Base-by-base conservation (phyloP, 2,113 vertebrate genomes). In the Pterocles orientalis region DNA sequence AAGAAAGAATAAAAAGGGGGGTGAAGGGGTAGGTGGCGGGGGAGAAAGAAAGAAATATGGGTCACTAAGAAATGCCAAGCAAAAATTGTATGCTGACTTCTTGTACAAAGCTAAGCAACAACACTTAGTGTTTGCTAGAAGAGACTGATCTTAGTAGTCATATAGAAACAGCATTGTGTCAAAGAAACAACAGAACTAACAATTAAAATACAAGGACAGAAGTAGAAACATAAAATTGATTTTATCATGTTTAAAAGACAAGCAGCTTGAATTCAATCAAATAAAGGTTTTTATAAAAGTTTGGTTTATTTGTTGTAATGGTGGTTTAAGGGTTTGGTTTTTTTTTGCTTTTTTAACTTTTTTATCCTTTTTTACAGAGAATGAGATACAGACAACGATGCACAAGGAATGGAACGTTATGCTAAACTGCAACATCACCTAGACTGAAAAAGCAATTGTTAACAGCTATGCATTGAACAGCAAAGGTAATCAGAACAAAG, bases 11-110 rank as follows among this genome's bases (percentile, higher is more conserved):
- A 53, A 61, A 20, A 33, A 11, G 14, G 5, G 14, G 31, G 8
- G 6, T 7, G 15, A 12, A 36, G 24, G 2, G 2, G 9, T 6
- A 34, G 21, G 3, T 3, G 13, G 25, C 2, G 0, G 18, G 28
- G 20, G 10, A n/a, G 10, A 53, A 10, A 72, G 18, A 26, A 2
- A 47, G 9, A 70, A 72, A 78, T 9, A 11, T 15, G 80, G 61
- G 15, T 7, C 39, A 36, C 12, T 28, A 60, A 58, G 51, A 90
- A 84, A 87, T 19, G 14, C 2, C 72, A 76, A 53, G 73, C 4
- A 87, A 84, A 83, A 84, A 21, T 12, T n/a, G 8, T 18, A 65
- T 24, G 31, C 23, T 45, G 19, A 48, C 18, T 58, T 76, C 31
- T 33, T 56, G 16, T 25, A 80, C 25, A 8, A 90, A 70, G 31